Percentiles rank a stretch among this genome's conserved stretches.
phyloP scores from a whole-genome alignment of 2,888 invertebrate species.

The Habroteleia sp. region DNA sequence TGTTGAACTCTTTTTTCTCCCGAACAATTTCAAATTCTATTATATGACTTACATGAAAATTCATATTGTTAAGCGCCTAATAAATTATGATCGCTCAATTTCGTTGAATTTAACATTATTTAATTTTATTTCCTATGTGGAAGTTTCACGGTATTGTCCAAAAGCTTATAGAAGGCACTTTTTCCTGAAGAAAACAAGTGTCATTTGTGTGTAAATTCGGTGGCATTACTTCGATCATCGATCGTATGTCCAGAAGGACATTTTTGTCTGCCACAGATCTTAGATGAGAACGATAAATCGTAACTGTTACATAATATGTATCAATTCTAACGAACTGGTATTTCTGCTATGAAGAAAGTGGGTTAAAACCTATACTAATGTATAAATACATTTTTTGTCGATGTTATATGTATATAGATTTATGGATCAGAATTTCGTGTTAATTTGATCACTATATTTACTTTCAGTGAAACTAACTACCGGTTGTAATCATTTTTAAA shows the following conservation, averaged over 20 bases:
- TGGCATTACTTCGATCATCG: slow-evolving; percentile 8
- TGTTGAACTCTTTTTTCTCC: too few relatives aligned
- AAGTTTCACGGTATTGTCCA: too few relatives aligned
- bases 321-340: slow-evolving; percentile 59
- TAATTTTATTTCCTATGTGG: too few relatives aligned
- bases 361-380: slow-evolving; percentile 38
- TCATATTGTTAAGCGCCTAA: too few relatives aligned
- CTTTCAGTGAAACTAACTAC: background rate
- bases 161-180: background rate
- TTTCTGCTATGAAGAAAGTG: slow-evolving; percentile 55
- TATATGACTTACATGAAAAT: too few relatives aligned
- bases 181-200: slow-evolving; percentile 6
- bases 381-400: slow-evolving; percentile 14
- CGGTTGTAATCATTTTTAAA: background rate
- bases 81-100: too few relatives aligned
- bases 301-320: slow-evolving; percentile 46
- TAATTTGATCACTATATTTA: slow-evolving; percentile 21
- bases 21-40: too few relatives aligned
- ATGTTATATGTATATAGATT: slow-evolving; percentile 26
- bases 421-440: slow-evolving; percentile 34
- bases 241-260: slow-evolving; percentile 36
- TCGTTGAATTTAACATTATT: too few relatives aligned
- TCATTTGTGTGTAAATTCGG: slow-evolving; percentile 31
- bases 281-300: slow-evolving; percentile 56
- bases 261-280: slow-evolving; percentile 38